Evolutionary conservation across 2,113 vertebrate genomes (phyloP).

Genomic region (Empidonax alnorum): DNA sequence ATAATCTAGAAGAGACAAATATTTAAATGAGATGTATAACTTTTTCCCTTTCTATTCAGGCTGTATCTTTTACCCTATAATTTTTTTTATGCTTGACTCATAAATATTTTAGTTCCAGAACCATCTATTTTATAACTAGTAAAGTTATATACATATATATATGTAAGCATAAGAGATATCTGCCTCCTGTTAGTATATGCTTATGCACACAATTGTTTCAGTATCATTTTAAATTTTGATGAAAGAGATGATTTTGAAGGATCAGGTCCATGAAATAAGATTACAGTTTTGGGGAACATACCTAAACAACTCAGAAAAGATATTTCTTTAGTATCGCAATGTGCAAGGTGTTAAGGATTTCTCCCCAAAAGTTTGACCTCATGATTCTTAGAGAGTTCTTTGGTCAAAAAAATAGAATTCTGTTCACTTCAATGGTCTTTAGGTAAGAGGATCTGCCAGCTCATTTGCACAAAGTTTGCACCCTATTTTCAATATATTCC

Average conservation of each 20-base stretch:
- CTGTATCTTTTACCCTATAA: neutral
- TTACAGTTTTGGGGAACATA: neutral
- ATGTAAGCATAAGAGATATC: neutral
- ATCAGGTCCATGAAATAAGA: neutral
- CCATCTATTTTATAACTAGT: neutral
- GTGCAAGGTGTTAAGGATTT: neutral
- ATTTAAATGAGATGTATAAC: neutral
- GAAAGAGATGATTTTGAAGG: neutral
- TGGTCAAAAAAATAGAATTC: neutral
- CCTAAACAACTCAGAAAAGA: neutral
- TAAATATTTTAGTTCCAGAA: neutral
- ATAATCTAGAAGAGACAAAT: neutral
- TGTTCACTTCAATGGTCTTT: neutral
- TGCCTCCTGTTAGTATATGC: neutral
- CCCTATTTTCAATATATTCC: neutral
- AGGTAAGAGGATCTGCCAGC: neutral
- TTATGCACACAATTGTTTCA: neutral
- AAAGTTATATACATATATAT: neutral
- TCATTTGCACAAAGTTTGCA: neutral
- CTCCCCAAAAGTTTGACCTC: neutral
- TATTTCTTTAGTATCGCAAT: accelerated
- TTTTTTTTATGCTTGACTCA: neutral
- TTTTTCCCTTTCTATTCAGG: neutral
- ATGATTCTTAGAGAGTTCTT: neutral
- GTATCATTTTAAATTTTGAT: neutral